These are phyloP conservation scores for Champsocephalus gunnari DNA, from an alignment of 2,797 vertebrate genomes.

Conservation along the genomic window DNA sequence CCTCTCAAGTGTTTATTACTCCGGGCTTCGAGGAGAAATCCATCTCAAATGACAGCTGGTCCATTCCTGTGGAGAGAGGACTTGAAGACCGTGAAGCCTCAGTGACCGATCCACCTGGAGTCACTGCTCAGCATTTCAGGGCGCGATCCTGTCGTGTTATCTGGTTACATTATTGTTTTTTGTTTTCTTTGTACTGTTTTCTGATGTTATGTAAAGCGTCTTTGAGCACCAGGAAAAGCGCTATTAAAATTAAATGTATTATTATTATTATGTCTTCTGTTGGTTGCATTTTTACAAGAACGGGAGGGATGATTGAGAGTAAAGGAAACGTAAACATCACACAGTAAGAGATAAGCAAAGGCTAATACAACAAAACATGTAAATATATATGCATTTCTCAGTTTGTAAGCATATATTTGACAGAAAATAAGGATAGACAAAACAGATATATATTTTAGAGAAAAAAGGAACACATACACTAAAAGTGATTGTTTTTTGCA, in stretches of 20 bases:
- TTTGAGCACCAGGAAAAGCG: too few relatives aligned
- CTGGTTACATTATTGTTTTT: conserved; percentile 12
- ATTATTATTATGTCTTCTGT: background rate
- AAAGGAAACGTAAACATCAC: background rate
- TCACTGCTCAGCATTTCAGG: conserved; percentile 51
- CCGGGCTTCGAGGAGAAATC: conserved; percentile 74
- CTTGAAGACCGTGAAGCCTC: conserved; percentile 50
- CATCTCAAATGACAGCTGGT: conserved; percentile 83
- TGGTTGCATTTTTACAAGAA: conserved; percentile 23
- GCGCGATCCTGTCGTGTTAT: conserved; percentile 50
- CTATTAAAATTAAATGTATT: too few relatives aligned
- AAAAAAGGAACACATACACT: background rate
- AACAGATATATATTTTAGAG: background rate
- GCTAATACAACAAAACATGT: too few relatives aligned
- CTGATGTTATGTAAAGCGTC: too few relatives aligned
- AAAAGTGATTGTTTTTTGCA: background rate
- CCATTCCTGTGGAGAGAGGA: conserved; percentile 62
- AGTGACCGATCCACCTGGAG: conserved; percentile 54
- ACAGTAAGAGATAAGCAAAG: too few relatives aligned
- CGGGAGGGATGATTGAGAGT: background rate
- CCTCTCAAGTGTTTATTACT: conserved; percentile 82
- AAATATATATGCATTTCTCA: too few relatives aligned
- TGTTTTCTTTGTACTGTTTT: too few relatives aligned
- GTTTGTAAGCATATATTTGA: background rate
- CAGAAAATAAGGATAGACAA: background rate